These are phyloP conservation scores for Paratrypauchen microcephalus DNA, from an alignment of 2,797 vertebrate species.

Conservation along the genomic window DNA sequence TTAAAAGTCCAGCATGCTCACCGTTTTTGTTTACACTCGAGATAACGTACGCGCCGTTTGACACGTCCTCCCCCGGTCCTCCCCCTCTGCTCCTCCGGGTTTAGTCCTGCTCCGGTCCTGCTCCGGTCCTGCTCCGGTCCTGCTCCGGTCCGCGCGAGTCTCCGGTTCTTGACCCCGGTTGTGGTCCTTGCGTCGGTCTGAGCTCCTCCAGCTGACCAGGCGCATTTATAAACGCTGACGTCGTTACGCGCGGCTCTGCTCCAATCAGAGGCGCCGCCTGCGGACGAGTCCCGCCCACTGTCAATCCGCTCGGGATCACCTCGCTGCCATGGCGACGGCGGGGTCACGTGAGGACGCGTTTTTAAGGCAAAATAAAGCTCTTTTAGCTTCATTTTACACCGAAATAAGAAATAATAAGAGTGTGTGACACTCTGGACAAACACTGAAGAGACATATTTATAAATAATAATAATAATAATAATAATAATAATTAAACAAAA, in stretches of 20 bases:
- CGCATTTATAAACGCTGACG: slow-evolving; percentile 16
- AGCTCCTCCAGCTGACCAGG: background rate
- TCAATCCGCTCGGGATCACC: background rate
- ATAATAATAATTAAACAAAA: too few relatives aligned
- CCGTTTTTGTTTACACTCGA: background rate
- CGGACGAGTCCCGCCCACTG: slow-evolving; percentile 32
- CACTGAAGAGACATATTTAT: too few relatives aligned
- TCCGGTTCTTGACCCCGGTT: background rate
- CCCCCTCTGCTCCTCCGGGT: too few relatives aligned
- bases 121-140: background rate
- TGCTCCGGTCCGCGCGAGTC: too few relatives aligned
- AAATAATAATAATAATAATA: too few relatives aligned
- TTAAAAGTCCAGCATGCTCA: background rate
- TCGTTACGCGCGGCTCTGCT: slow-evolving; percentile 31
- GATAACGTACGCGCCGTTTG: background rate
- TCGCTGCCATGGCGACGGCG: background rate
- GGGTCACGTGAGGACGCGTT: background rate
- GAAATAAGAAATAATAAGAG: too few relatives aligned
- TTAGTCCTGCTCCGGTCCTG: too few relatives aligned
- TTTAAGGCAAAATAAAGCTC: background rate
- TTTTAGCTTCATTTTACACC: too few relatives aligned
- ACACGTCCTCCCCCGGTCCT: too few relatives aligned
- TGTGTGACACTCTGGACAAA: too few relatives aligned
- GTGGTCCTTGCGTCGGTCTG: too few relatives aligned
- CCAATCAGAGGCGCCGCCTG: slow-evolving; percentile 42